phyloP scores from a whole-genome alignment of 2,797 vertebrate species.

The Crenuchus spilurus region DNA sequence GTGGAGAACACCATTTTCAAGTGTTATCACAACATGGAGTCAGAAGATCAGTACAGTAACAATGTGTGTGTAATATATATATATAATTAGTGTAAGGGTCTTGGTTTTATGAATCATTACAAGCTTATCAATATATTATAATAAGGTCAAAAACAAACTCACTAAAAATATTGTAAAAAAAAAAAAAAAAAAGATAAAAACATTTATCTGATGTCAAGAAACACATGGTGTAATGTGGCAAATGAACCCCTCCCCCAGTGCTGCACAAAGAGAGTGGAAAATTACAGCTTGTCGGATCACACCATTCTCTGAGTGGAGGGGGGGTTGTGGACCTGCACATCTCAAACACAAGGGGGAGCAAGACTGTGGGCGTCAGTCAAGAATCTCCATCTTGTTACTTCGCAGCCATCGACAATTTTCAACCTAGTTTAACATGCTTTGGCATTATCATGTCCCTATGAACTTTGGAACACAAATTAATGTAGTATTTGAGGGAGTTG shows the following conservation, averaged over 20 bases:
- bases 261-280: slow-evolving; percentile 31
- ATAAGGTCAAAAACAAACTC: neutral
- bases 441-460: neutral
- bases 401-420: neutral
- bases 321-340: neutral
- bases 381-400: neutral
- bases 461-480: neutral
- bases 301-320: neutral
- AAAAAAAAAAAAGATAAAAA: neutral
- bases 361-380: neutral
- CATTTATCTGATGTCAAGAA: neutral
- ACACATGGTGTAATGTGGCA: neutral
- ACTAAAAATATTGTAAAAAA: neutral
- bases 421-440: neutral
- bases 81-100: too few relatives aligned
- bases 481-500: neutral
- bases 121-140: neutral
- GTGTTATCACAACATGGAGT: neutral
- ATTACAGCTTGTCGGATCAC: neutral
- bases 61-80: too few relatives aligned
- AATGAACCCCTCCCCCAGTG: slow-evolving; percentile 61
- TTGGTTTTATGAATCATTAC: too few relatives aligned
- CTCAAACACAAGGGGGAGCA: neutral
- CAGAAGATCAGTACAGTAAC: neutral
- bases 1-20: neutral